phyloP scores from a whole-genome alignment of 2,888 invertebrate genomes.

The Apoda limacodes region DNA sequence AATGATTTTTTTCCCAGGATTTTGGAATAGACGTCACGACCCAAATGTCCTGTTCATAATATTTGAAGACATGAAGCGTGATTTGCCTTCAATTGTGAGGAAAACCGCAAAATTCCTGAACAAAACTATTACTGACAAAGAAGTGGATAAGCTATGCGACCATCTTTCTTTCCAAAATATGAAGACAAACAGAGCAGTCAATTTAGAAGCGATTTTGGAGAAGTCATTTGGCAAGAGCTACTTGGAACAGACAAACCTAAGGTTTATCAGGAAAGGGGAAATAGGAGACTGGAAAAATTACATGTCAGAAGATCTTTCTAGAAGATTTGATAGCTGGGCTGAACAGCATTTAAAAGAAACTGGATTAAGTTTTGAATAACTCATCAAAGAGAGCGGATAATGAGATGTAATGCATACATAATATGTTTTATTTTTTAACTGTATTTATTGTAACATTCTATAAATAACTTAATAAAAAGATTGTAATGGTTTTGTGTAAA shows the following conservation, averaged over 20 bases:
- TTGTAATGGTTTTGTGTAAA: no score
- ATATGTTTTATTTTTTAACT: no score
- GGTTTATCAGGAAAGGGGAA: conserved; percentile 82
- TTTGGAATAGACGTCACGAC: conserved; percentile 78
- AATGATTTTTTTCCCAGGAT: conserved; percentile 43
- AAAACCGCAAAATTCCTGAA: conserved; percentile 80
- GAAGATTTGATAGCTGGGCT: conserved; percentile 80
- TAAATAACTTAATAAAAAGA: no score
- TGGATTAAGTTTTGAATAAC: conserved; percentile 71
- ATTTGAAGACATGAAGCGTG: conserved; percentile 85
- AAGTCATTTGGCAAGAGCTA: conserved; percentile 59
- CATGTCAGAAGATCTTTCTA: conserved; percentile 78
- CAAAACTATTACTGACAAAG: conserved; percentile 73
- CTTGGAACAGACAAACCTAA: conserved; percentile 58
- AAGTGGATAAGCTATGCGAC: conserved; percentile 75
- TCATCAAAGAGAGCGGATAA: no score
- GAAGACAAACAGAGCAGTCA: conserved; percentile 84
- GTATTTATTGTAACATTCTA: no score
- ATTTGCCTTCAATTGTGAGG: conserved; percentile 74
- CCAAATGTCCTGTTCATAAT: conserved; percentile 81
- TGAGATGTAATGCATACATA: no score
- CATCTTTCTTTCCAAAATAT: conserved; percentile 86
- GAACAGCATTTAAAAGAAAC: conserved; percentile 71
- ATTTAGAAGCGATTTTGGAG: conserved; percentile 74
- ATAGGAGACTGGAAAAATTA: conserved; percentile 86